These are phyloP conservation scores for Monochamus saltuarius DNA, from an alignment of 1,140 invertebrate species.

Conservation along the genomic window DNA sequence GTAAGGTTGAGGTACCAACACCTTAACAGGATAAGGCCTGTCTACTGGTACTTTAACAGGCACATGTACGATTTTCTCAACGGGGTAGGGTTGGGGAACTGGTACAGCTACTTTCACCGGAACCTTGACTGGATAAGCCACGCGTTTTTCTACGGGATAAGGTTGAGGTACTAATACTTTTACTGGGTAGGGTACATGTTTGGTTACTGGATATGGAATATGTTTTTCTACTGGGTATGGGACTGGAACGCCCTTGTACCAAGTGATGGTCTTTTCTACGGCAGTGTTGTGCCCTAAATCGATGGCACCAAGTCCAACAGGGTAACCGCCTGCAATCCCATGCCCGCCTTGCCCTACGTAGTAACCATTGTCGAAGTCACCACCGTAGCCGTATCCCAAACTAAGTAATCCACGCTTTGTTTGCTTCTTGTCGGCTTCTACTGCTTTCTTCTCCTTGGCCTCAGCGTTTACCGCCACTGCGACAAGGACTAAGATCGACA, in stretches of 20 bases:
- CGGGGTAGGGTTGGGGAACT: constrained; percentile 58
- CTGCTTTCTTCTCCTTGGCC: constrained; percentile 61
- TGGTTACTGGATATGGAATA: constrained; percentile 61
- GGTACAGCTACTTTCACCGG: constrained; percentile 64
- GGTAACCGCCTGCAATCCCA: constrained; percentile 42
- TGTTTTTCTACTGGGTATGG: constrained; percentile 62
- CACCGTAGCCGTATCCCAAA: constrained; percentile 62
- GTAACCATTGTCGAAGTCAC: constrained; percentile 60
- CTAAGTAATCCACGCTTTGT: constrained; percentile 62
- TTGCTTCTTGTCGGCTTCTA: constrained; percentile 67
- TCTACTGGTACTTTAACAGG: constrained; percentile 57
- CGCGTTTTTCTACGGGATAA: constrained; percentile 60
- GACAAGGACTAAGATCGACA: constrained; percentile 71
- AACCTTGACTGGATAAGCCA: constrained; percentile 58
- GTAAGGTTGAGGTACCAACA: constrained; percentile 67
- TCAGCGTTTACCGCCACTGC: constrained; percentile 63
- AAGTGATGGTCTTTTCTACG: constrained; percentile 61
- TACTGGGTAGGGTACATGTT: constrained; percentile 56
- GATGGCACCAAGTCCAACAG: constrained; percentile 23
- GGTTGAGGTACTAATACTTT: constrained; percentile 59
- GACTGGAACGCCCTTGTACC: constrained; percentile 48
- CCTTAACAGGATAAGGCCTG: constrained; percentile 45
- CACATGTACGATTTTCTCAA: constrained; percentile 63
- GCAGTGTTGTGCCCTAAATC: constrained; percentile 50
- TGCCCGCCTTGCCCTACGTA: constrained; percentile 54